phyloP scores from a whole-genome alignment of 2,888 invertebrate genomes.

The Dasysyrphus tricinctus region DNA sequence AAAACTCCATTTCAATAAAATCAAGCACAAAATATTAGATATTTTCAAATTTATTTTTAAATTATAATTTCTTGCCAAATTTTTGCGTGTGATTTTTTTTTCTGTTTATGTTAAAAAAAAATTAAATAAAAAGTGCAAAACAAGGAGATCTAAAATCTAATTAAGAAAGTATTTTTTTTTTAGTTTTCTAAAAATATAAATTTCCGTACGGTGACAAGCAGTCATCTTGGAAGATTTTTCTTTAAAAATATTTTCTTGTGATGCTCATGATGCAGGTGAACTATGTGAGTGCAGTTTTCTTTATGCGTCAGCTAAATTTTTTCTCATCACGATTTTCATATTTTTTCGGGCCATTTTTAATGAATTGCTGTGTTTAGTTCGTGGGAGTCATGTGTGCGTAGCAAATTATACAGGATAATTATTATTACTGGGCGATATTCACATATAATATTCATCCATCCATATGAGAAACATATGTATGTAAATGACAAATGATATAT shows the following conservation, averaged over 20 bases:
- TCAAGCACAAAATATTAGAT: not conserved
- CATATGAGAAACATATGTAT: conserved; percentile 14
- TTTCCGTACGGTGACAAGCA: not conserved
- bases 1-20: not conserved
- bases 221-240: conserved; percentile 12
- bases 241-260: not conserved
- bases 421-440: not conserved
- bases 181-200: conserved; percentile 23
- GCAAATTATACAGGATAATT: conserved; percentile 24
- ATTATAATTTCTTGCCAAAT: conserved; percentile 40
- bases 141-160: conserved; percentile 59
- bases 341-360: conserved; percentile 37
- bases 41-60: conserved; percentile 16
- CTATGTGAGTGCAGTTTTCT: conserved; percentile 36
- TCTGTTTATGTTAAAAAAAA: not conserved
- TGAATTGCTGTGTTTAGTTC: not conserved
- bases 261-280: conserved; percentile 38
- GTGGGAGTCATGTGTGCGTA: conserved; percentile 43
- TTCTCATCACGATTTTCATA: conserved; percentile 19
- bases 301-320: conserved; percentile 39
- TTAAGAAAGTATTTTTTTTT: conserved; percentile 31
- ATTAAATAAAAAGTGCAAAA: conserved; percentile 5
- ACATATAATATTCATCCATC: conserved; percentile 13
- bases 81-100: conserved; percentile 16
- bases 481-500: conserved; percentile 49